Evolutionary conservation across 2,888 invertebrate genomes (phyloP).

Genomic region (Smittia sp.): DNA sequence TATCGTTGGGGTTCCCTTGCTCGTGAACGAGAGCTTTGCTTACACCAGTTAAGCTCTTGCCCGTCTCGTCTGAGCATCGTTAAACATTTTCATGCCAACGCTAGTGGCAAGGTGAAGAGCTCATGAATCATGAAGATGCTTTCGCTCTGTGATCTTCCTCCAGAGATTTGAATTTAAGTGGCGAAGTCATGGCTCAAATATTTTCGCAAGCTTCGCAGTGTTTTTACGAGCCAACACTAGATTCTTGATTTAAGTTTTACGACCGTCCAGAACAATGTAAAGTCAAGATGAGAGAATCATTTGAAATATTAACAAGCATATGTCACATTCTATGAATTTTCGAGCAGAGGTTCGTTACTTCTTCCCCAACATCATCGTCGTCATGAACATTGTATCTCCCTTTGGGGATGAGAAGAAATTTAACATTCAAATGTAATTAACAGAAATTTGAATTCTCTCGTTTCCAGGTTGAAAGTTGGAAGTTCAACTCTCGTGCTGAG

Average conservation of each 20-base stretch:
- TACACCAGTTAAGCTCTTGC: neutral
- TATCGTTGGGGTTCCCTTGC: constrained; percentile 20
- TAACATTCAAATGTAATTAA: constrained; percentile 1
- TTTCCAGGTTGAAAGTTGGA: neutral
- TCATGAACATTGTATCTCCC: neutral
- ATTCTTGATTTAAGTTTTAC: neutral
- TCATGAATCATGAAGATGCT: neutral
- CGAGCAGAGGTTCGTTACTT: neutral
- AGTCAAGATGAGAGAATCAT: neutral
- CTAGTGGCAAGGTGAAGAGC: neutral
- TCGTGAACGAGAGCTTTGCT: neutral
- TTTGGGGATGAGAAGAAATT: neutral
- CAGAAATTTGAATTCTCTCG: neutral
- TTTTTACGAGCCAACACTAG: too few relatives aligned
- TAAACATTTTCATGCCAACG: constrained; percentile 24
- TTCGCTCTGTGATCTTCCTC: neutral
- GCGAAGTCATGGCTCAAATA: too few relatives aligned
- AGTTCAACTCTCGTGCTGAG: too few relatives aligned
- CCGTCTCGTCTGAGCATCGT: neutral
- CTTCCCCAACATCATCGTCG: neutral
- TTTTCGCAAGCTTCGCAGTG: too few relatives aligned
- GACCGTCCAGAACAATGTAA: neutral
- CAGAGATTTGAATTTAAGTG: neutral
- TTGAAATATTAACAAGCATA: constrained; percentile 37
- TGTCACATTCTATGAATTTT: constrained; percentile 37